phyloP scores from a whole-genome alignment of 2,888 invertebrate species.

The Ceriagrion tenellum region DNA sequence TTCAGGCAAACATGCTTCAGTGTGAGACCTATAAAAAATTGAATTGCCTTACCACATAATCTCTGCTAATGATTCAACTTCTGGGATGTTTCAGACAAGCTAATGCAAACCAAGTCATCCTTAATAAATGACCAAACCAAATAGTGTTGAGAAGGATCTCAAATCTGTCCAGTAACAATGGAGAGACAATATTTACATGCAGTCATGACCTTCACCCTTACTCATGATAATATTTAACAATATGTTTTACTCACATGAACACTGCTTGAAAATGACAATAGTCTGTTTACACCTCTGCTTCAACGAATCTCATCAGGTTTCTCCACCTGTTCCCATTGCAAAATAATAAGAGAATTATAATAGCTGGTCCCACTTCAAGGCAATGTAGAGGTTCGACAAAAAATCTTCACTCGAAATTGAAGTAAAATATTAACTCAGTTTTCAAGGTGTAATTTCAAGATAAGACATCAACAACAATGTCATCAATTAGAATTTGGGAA shows the following conservation, averaged over 20 bases:
- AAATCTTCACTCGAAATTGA: too few species aligned
- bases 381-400: too few species aligned
- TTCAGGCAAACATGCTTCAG: neutral
- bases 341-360: neutral
- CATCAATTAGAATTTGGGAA: too few species aligned
- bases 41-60: neutral
- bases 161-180: neutral
- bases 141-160: neutral
- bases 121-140: neutral
- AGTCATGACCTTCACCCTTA: neutral
- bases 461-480: too few species aligned
- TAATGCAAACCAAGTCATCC: neutral
- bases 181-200: neutral
- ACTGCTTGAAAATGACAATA: neutral
- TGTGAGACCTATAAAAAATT: neutral
- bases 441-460: too few species aligned
- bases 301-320: neutral
- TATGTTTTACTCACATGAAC: neutral
- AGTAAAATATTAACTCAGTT: too few species aligned
- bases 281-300: neutral
- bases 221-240: neutral
- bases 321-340: neutral
- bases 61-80: neutral
- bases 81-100: neutral
- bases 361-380: too few species aligned